These are phyloP conservation scores for Cephalopholis sonnerati DNA, from an alignment of 2,113 vertebrate genomes.

Conservation along the genomic window DNA sequence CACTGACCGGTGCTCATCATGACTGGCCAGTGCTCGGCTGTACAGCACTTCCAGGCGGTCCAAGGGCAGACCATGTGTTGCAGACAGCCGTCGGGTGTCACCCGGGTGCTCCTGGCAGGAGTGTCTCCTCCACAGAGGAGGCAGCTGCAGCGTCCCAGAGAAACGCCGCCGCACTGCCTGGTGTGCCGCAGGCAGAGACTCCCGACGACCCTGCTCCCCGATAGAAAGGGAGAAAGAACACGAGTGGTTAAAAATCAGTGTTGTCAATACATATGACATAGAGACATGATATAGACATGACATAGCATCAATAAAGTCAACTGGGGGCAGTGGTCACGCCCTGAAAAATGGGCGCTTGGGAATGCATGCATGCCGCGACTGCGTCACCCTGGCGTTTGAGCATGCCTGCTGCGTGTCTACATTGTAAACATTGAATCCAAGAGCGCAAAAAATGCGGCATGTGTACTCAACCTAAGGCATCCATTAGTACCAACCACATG, in stretches of 20 bases:
- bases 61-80: constrained; percentile 40
- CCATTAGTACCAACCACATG: too few species aligned
- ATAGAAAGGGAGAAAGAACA: background rate
- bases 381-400: too few species aligned
- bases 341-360: too few species aligned
- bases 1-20: constrained; percentile 79
- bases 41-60: constrained; percentile 78
- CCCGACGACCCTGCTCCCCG: constrained; percentile 57
- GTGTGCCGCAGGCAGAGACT: constrained; percentile 59
- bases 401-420: too few species aligned
- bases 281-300: background rate
- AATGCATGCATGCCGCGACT: too few species aligned
- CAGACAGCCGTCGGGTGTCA: constrained; percentile 42
- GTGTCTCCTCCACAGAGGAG: constrained; percentile 82
- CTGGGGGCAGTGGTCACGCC: too few species aligned
- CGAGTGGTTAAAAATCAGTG: background rate
- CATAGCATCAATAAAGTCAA: background rate
- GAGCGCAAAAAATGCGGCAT: too few species aligned
- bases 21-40: constrained; percentile 82
- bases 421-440: too few species aligned
- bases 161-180: constrained; percentile 84
- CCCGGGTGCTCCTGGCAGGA: constrained; percentile 70
- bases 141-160: constrained; percentile 86
- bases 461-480: too few species aligned
- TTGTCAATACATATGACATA: background rate